These are phyloP conservation scores for Oryzias sinensis DNA, from an alignment of 2,797 vertebrate genomes.

Conservation along the genomic window DNA sequence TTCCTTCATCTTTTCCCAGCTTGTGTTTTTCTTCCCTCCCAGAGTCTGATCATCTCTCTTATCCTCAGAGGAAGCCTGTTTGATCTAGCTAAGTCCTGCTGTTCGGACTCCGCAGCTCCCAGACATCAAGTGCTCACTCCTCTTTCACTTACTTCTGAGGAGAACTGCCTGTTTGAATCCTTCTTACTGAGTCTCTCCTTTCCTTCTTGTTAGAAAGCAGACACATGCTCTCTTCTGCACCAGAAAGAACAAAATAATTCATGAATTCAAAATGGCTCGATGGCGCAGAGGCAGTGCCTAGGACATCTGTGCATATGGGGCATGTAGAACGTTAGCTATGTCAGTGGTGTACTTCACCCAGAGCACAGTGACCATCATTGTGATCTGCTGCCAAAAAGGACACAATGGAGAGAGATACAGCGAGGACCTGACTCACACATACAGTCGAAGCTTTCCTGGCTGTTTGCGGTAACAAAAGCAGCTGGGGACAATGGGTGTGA, in stretches of 20 bases:
- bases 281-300: conserved; percentile 24
- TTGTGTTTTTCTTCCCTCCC: conserved; percentile 29
- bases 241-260: conserved; percentile 62
- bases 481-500: conserved; percentile 50
- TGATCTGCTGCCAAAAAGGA: conserved; percentile 38
- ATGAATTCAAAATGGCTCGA: conserved; percentile 58
- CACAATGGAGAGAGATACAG: conserved; percentile 74
- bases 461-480: conserved; percentile 47
- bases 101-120: conserved; percentile 51
- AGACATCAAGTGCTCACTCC: conserved; percentile 40
- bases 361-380: conserved; percentile 69
- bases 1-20: conserved; percentile 31
- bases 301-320: conserved; percentile 54
- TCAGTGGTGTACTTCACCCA: conserved; percentile 47
- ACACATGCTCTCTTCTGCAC: conserved; percentile 40
- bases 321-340: conserved; percentile 61
- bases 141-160: conserved; percentile 20
- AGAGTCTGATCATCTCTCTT: conserved; percentile 40
- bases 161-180: conserved; percentile 21
- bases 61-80: conserved; percentile 67
- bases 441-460: conserved; percentile 58
- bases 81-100: conserved; percentile 68
- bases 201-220: conserved; percentile 34
- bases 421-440: conserved; percentile 65
- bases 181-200: conserved; percentile 4